Evolutionary conservation across 2,888 invertebrate genomes (phyloP), one percentile per base, ranked within the genome.

Genomic region (Mellilla xanthometata): DNA sequence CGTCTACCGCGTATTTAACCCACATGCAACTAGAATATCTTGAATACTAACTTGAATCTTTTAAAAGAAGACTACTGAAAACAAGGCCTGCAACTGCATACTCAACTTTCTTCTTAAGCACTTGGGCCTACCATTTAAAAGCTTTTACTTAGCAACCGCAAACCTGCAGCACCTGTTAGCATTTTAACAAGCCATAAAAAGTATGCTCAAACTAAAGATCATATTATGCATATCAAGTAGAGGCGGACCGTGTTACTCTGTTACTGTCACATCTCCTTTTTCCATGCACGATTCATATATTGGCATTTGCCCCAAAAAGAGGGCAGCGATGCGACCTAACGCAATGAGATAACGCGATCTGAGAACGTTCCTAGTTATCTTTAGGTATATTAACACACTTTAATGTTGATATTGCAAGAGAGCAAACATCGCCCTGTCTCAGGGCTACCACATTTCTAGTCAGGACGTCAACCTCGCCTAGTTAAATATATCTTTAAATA

Each of bases 311-410:
- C 65, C 57, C 56, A 57, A 73, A 82, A 75, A 57, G 76, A 67
- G 85, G 79, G 68, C 84, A 71, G 70, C 69, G 80, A 81, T 79
- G 76, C 78, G 77, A 82, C 79, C 81, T 74, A 73, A 76, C 59
- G 58, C 72, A 69, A 72, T 61, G 72, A 74, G 85, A 85, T 86
- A 86, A 85, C 75, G 65, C 56, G 68, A 70, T 75, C 73, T 76
- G 75, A 70, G 71, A 73, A 67, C 67, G 71, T 68, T 74, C 65
- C 57, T 58, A 68, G 66, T 67, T 74, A 71, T 75, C 72, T 72
- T 54, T 58, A 65, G 60, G 62, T 64, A 62, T 68, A 71, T 65
- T 66, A 73, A 62, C 68, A 67, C 61, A 70, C 61, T 71, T 70
- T 62, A 50, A 55, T 55, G 51, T 65, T 57, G 58, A 65, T 64